Evolutionary conservation across 2,888 invertebrate genomes (phyloP).

Genomic region (Pterostichus madidus): DNA sequence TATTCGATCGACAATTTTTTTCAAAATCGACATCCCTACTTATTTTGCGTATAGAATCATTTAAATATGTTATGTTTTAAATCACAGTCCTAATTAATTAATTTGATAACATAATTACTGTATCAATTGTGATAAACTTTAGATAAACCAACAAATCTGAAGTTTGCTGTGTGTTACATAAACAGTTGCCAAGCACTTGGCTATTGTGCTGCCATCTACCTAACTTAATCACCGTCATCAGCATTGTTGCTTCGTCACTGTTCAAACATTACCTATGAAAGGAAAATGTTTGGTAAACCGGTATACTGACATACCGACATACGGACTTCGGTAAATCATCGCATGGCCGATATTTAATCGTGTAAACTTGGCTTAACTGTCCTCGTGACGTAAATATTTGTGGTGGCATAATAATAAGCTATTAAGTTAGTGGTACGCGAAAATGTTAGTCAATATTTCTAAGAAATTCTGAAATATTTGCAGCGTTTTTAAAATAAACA

Average conservation of each 20-base stretch:
- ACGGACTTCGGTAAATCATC: constrained; percentile 13
- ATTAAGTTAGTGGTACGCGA: not conserved
- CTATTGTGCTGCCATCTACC: constrained; percentile 34
- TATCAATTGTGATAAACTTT: not conserved
- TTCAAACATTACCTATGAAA: constrained; percentile 47
- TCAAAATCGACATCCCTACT: too few relatives aligned
- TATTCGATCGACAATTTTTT: too few relatives aligned
- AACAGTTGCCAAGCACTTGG: constrained; percentile 35
- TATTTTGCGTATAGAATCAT: not conserved
- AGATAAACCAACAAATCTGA: constrained; percentile 4
- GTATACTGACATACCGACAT: constrained; percentile 26
- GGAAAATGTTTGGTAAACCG: constrained; percentile 33
- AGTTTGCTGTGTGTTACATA: constrained; percentile 9
- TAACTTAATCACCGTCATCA: constrained; percentile 37
- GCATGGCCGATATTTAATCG: constrained; percentile 17
- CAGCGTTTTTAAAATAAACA: not conserved
- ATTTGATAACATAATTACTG: not conserved
- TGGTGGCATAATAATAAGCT: not conserved
- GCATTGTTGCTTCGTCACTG: constrained; percentile 29
- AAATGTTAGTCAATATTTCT: constrained; percentile 3
- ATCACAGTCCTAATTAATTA: too few relatives aligned
- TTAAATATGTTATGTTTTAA: too few relatives aligned
- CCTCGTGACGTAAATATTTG: not conserved
- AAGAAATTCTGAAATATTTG: not conserved
- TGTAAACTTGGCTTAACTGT: constrained; percentile 18